Evolutionary conservation across 2,113 vertebrate species (phyloP).

Genomic region (Apteryx owenii): DNA sequence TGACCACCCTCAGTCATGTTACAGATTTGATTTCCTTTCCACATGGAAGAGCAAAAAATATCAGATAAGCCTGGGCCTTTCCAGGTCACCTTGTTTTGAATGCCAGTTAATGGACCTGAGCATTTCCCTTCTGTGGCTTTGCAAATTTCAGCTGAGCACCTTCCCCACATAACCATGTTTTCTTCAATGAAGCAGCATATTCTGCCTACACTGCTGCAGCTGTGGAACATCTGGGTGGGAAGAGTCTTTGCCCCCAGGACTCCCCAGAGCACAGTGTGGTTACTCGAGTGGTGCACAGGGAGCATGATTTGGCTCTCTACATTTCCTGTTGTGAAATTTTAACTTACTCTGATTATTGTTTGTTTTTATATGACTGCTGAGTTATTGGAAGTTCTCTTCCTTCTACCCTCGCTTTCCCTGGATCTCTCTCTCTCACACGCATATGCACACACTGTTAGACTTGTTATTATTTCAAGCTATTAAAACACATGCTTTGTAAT

Average conservation of each 20-base stretch:
- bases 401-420: neutral
- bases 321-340: constrained; percentile 58
- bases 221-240: constrained; percentile 56
- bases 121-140: neutral
- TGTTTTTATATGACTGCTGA: constrained; percentile 36
- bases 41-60: neutral
- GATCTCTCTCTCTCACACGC: neutral
- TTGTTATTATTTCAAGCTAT: neutral
- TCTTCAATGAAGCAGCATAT: neutral
- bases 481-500: neutral
- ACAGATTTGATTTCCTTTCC: neutral
- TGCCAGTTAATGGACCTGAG: neutral
- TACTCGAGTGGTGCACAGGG: neutral
- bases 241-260: constrained; percentile 31
- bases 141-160: neutral
- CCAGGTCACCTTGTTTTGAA: neutral
- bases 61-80: neutral
- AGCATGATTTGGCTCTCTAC: constrained; percentile 19
- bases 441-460: neutral
- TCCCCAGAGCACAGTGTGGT: neutral
- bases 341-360: constrained; percentile 50
- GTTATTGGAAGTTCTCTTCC: constrained; percentile 35
- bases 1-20: neutral
- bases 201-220: constrained; percentile 22
- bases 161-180: neutral